Percentiles rank a stretch among this genome's conserved stretches.
phyloP scores from a whole-genome alignment of 2,888 invertebrate genomes.

The Nymphalis c-album region DNA sequence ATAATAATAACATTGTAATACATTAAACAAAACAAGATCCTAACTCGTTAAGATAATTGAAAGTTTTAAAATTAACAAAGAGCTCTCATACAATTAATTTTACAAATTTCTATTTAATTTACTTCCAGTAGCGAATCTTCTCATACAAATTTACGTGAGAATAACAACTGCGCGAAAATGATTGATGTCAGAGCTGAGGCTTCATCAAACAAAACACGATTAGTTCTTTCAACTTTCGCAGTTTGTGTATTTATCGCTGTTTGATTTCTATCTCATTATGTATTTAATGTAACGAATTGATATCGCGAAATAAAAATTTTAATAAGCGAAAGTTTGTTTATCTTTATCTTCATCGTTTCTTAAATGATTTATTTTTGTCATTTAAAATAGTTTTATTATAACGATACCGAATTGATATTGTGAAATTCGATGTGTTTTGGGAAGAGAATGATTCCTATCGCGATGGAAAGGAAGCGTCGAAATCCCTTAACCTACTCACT shows the following conservation, averaged over 20 bases:
- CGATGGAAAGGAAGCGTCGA: too few relatives aligned
- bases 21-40: neutral
- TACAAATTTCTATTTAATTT: constrained; percentile 6
- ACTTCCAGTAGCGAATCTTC: constrained; percentile 1
- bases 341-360: constrained; percentile 4
- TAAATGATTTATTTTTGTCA: constrained; percentile 7
- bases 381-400: neutral
- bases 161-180: constrained; percentile 36
- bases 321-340: constrained; percentile 19
- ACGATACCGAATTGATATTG: neutral
- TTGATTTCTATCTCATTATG: constrained; percentile 5
- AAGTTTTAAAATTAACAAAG: constrained; percentile 6
- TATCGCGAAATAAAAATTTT: constrained; percentile 5
- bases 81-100: neutral
- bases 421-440: too few relatives aligned
- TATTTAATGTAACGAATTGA: constrained; percentile 8
- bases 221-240: constrained; percentile 14
- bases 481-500: too few relatives aligned
- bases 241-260: neutral
- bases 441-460: too few relatives aligned
- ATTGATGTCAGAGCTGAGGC: constrained; percentile 40
- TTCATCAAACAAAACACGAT: constrained; percentile 13
- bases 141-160: neutral
- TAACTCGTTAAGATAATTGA: constrained; percentile 1
- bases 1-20: neutral